Base-by-base conservation (phyloP, 2,888 invertebrate genomes). In the Parelbella ahira region DNA sequence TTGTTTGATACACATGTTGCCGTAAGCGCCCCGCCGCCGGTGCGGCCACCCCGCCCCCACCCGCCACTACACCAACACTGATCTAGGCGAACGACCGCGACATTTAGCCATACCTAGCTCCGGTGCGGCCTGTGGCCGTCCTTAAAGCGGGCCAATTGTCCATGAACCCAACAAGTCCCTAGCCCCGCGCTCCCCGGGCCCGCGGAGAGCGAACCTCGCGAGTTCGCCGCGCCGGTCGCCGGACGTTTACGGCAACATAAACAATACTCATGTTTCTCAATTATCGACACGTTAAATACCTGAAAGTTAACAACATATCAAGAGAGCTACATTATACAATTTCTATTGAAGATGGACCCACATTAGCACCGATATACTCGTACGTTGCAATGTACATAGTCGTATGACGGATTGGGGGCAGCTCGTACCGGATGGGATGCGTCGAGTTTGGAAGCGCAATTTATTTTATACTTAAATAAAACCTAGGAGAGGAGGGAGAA, bases 321-420 rank as follows among this genome's bases (percentile, higher is more conserved):
- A 46, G 42, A 37, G 46, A 49, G 49, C 49, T 47, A 47, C 49
- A 38, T 42, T 44, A 49, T 42, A 49, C 49, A 44, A 47, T 44
- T 42, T 36, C 44, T 49, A 49, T 49, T 37, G 27, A 41, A 41
- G 41, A 41, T 41, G 41, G 41, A 41, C 41, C 41, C 41, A 41
- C 41, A 41, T 34, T 41, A 41, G 41, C 41, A 41, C 41, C 41
- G 34, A 27, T 18, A 27, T 33, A 24, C 32, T 15, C 7, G 25
- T 41, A 41, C 27, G 13, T 41, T 25, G 32, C 39, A 32, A 10
- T 32, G 24, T 39, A 39, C 25, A 30, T 30, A 24, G 23, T 32
- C 32, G 6, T 5, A 15, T 23, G 12, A 29, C 10, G 20, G 15
- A 5, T 21, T 5, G 20, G 8, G 23, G 30, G 19, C 30, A 9